A percentile compares a stretch with the other conserved stretches of the same genome.
phyloP scores from a whole-genome alignment of 1,140 invertebrate genomes.

The Aleiodes sp. region DNA sequence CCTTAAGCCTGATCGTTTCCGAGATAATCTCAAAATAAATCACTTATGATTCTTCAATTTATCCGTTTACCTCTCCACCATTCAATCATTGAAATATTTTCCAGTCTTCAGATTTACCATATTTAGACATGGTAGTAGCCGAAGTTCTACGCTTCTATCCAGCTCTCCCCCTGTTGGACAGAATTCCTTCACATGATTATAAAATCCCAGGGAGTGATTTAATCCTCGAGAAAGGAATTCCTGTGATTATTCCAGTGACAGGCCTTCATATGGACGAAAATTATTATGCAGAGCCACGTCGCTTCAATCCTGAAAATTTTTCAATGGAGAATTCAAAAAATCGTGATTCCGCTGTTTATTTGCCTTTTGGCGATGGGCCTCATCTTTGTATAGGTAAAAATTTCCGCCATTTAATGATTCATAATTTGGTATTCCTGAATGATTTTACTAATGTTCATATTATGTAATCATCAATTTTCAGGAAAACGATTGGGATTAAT shows the following conservation, averaged over 20 bases:
- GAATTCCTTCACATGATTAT: constrained; percentile 59
- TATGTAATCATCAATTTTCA: constrained; percentile 41
- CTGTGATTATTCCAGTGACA: constrained; percentile 42
- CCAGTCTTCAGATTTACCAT: no score
- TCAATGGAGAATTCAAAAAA: constrained; percentile 62
- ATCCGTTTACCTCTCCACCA: no score
- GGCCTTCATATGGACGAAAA: constrained; percentile 60
- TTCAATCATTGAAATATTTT: no score
- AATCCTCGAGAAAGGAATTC: constrained; percentile 55
- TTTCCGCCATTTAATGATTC: no score
- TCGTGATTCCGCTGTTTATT: constrained; percentile 57
- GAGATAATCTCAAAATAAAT: no score
- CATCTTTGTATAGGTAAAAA: constrained; percentile 68
- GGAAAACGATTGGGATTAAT: constrained; percentile 71
- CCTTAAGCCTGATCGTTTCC: constrained; percentile 37
- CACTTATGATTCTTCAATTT: no score
- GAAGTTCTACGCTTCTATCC: constrained; percentile 68
- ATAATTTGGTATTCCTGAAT: constrained; percentile 50
- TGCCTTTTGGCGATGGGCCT: constrained; percentile 71
- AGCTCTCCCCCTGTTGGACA: constrained; percentile 67
- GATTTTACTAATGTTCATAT: background rate
- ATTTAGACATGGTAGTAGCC: constrained; percentile 44
- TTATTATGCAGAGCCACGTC: constrained; percentile 59
- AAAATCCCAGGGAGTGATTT: constrained; percentile 57
- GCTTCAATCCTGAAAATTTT: constrained; percentile 77